A percentile compares a stretch with the other conserved stretches of the same genome.
These are phyloP conservation scores for Melanostigma gelatinosum DNA, from an alignment of 2,113 vertebrate species.

Conservation along the genomic window DNA sequence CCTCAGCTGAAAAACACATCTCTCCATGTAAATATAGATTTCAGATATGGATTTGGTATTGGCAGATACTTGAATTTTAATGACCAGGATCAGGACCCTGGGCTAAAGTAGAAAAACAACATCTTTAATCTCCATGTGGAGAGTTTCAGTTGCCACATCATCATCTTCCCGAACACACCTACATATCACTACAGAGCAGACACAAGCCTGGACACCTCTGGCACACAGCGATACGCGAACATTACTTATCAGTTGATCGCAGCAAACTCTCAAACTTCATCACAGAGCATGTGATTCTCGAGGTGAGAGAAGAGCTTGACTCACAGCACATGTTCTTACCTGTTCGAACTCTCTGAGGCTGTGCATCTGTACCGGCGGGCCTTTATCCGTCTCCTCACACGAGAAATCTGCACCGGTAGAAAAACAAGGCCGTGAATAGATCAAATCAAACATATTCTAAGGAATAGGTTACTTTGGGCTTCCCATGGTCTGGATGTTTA, in stretches of 20 bases:
- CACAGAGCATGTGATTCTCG: not conserved
- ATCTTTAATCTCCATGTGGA: slow-evolving; percentile 7
- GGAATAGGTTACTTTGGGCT: not conserved
- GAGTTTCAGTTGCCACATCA: slow-evolving; percentile 40
- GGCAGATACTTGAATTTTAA: not conserved
- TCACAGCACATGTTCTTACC: slow-evolving; percentile 77
- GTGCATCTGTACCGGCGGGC: slow-evolving; percentile 85
- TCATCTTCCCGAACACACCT: slow-evolving; percentile 51
- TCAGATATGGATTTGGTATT: not conserved
- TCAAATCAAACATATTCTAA: not conserved
- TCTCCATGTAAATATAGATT: not conserved
- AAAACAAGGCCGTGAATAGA: slow-evolving; percentile 5
- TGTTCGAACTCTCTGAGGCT: slow-evolving; percentile 92
- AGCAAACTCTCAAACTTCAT: not conserved
- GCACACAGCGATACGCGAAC: not conserved
- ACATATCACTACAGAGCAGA: slow-evolving; percentile 24
- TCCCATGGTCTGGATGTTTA: not conserved
- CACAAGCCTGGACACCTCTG: slow-evolving; percentile 32
- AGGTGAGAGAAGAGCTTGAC: not conserved
- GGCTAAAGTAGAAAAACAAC: not conserved
- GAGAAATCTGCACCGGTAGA: slow-evolving; percentile 80
- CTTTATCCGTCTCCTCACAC: slow-evolving; percentile 73
- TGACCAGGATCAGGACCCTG: not conserved
- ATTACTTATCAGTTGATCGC: not conserved
- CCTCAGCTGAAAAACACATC: not conserved